Percentiles rank a stretch among this genome's conserved stretches.
These are phyloP conservation scores for Grallaria varia DNA, from an alignment of 2,113 vertebrate genomes.

Conservation along the genomic window DNA sequence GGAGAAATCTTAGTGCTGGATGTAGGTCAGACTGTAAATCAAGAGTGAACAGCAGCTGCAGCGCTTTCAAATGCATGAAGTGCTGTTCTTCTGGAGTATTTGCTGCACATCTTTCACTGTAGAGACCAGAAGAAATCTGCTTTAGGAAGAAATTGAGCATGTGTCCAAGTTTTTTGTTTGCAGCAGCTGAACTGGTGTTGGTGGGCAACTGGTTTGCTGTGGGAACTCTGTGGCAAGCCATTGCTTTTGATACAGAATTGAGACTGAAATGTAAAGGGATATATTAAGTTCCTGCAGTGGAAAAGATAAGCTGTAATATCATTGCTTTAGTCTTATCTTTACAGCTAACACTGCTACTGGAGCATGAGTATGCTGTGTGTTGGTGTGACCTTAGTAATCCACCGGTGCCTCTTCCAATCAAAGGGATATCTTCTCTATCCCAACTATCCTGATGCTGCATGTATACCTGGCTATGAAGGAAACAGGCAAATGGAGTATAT, in stretches of 20 bases:
- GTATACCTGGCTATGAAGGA: neutral
- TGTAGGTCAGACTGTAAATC: constrained; percentile 13
- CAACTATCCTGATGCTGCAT: neutral
- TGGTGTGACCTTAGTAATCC: neutral
- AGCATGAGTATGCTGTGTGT: neutral
- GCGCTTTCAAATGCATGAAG: neutral
- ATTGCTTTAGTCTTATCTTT: neutral
- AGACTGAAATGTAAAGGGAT: neutral
- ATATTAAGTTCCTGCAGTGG: neutral
- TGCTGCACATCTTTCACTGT: neutral
- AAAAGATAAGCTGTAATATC: neutral
- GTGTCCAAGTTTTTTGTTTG: neutral
- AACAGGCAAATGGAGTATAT: neutral
- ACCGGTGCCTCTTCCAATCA: neutral
- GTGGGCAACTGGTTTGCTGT: neutral
- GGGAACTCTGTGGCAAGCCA: neutral
- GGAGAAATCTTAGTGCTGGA: neutral
- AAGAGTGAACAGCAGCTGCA: constrained; percentile 10
- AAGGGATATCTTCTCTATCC: neutral
- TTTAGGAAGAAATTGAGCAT: neutral
- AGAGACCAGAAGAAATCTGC: neutral
- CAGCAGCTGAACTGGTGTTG: neutral
- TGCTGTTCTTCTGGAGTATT: neutral
- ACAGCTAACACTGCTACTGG: neutral
- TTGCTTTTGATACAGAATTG: neutral